Base-by-base conservation (phyloP, 2,888 invertebrate species). In the Drosophila histrio region DNA sequence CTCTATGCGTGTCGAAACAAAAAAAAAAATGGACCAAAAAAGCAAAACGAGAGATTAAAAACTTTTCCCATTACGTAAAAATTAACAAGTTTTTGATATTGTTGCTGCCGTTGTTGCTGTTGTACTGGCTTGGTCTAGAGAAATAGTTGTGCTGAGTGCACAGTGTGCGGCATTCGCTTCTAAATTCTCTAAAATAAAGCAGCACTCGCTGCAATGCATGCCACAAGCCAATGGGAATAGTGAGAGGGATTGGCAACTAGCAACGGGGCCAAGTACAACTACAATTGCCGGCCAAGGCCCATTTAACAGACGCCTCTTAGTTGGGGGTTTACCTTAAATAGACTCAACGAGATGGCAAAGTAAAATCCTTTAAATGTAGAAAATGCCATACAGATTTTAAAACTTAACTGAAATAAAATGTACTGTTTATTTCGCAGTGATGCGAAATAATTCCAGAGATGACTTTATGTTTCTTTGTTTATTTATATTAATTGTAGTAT, bases 51-150 rank as follows among this genome's bases (percentile, higher is more conserved):
- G 71, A 88, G 84, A 86, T 84, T 84, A 88, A 84, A 88, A 84
- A 84, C 87, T 88, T 84, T 84, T 84, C 88, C 87, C 88, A 84
- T 84, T 84, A 84, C 79, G 72, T 79, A 79, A 82, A 84, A 88
- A 83, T 88, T 85, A 84, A 81, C 86, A 84, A 82, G 69, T 86
- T 85, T 82, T 44, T 47, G 52, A 13, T 59, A 22, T 24, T 64
- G 22, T 67, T 56, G 38, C 32, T 58, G 44, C 52, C 65, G 60
- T 60, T 77, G 26, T 39, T 50, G 52, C n/a, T 43, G 26, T 21
- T n/a, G 50, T 19, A 13, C 19, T n/a, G n/a, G n/a, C n/a, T n/a
- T n/a, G 50, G 50, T 38, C 38, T 38, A 58, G 62, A 65, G 63
- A 74, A 87, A 87, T 81, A 79, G 87, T 80, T 84, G 61, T 50